A percentile compares a stretch with the other conserved stretches of the same genome.
These are phyloP conservation scores for Leptopilina clavipes DNA, from an alignment of 1,140 invertebrate species.

Conservation along the genomic window DNA sequence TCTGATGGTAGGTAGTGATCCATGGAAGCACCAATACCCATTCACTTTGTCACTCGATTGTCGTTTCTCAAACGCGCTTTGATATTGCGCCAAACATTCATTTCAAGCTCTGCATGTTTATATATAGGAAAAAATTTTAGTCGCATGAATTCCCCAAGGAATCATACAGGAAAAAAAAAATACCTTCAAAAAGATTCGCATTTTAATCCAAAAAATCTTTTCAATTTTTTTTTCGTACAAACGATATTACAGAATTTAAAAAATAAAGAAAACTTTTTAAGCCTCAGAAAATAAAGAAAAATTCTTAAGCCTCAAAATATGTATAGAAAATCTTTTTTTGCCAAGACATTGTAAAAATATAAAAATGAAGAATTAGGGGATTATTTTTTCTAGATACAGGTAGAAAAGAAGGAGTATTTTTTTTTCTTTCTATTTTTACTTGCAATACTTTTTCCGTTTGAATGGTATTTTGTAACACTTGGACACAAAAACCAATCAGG, in stretches of 20 bases:
- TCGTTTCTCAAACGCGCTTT: conserved; percentile 31
- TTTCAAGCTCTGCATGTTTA: not conserved
- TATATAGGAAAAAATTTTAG: not conserved
- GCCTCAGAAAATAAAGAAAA: no score
- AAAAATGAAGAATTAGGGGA: no score
- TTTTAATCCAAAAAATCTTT: no score
- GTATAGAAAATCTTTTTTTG: no score
- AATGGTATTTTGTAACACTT: conserved; percentile 26
- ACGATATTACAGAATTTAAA: no score
- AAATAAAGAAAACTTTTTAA: no score
- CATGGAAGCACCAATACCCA: conserved; percentile 18
- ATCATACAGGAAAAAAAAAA: no score
- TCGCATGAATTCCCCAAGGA: not conserved
- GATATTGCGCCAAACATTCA: conserved; percentile 24
- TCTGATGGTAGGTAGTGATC: conserved; percentile 1
- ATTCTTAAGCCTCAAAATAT: no score
- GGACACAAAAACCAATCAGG: conserved; percentile 35
- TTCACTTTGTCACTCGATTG: conserved; percentile 51
- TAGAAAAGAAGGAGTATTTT: not conserved
- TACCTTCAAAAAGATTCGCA: no score
- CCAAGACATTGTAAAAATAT: no score
- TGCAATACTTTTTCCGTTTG: not conserved
- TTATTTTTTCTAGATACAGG: not conserved
- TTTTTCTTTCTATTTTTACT: not conserved
- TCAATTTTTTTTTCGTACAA: no score